Evolutionary conservation across 2,888 invertebrate genomes (phyloP), one percentile per base, ranked within the genome.

Genomic region (Phyto melanocephala): DNA sequence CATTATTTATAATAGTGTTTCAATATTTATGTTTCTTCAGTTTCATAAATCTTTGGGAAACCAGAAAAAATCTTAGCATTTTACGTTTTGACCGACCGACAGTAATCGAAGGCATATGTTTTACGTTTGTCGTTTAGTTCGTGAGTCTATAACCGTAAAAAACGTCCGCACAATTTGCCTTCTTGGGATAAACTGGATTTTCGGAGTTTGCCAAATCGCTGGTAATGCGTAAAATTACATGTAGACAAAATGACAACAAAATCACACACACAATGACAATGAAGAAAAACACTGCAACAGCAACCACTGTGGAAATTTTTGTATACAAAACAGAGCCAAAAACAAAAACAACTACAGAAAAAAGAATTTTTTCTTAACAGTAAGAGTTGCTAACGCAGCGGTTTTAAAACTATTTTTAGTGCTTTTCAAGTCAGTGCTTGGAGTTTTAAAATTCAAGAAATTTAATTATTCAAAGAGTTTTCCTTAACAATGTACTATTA

Each of bases 111-210:
- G 70, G 78, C 65, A 50, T 54, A 24, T 72, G 60, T 33, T 20
- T 42, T 68, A 60, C 28, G 17, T 71, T 42, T 47, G 35, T 68
- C 17, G 33, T 47, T 74, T 52, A 4, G n/a, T 13, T 1, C 10
- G 20, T 65, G n/a, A n/a, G n/a, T n/a, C 52, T 37, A 24, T 70
- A 68, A 82, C 80, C 80, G 82, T 82, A 80, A 79, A 83, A 72
- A 83, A 87, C 89, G 88, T 88, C 90, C 90, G 89, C 87, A 88
- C 90, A 87, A 88, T 88, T 87, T 88, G 90, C 90, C 90, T 88
- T 90, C 89, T 90, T 89, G 88, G 89, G 90, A 90, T 90, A 89
- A 90, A 90, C 90, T 90, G 90, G 90, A 90, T 90, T 89, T 86
- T 87, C 85, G 87, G 86, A 87, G 87, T 87, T 86, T 85, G 85